A percentile compares a stretch with the other conserved stretches of the same genome.
These are phyloP conservation scores for Hypercompe scribonia DNA, from an alignment of 2,888 invertebrate genomes.

Conservation along the genomic window DNA sequence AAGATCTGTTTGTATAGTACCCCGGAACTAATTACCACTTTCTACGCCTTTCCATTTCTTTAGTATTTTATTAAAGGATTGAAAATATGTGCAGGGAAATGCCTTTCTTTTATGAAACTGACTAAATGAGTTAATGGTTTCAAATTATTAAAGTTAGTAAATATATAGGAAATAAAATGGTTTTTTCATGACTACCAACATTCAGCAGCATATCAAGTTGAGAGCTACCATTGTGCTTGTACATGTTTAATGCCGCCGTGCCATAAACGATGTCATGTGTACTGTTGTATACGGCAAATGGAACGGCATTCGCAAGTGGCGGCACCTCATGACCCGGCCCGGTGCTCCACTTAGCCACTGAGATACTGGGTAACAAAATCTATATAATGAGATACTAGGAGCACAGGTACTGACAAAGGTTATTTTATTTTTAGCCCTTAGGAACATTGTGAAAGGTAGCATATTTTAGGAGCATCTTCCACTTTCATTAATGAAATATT, in stretches of 20 bases:
- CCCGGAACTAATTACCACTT: not conserved
- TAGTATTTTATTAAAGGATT: no score
- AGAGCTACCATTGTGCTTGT: not conserved
- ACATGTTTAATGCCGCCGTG: not conserved
- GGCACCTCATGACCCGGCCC: slow-evolving; percentile 3
- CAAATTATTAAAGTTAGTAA: no score
- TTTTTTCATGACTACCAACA: not conserved
- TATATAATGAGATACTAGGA: not conserved
- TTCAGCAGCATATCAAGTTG: not conserved
- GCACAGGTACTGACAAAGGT: not conserved
- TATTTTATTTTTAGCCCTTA: not conserved
- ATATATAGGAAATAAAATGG: no score
- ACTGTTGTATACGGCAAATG: slow-evolving; percentile 2
- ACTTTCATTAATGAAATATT: not conserved
- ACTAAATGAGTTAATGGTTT: no score
- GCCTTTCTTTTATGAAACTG: no score
- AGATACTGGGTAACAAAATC: slow-evolving; percentile 7
- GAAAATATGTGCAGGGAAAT: no score
- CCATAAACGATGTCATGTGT: not conserved
- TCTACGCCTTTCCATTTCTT: not conserved
- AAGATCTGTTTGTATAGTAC: not conserved
- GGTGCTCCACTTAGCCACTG: slow-evolving; percentile 5
- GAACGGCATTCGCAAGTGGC: not conserved
- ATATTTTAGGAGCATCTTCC: not conserved
- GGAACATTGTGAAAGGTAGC: not conserved